These are phyloP conservation scores for Machimus rusticus DNA, from an alignment of 2,888 invertebrate genomes.

Conservation along the genomic window DNA sequence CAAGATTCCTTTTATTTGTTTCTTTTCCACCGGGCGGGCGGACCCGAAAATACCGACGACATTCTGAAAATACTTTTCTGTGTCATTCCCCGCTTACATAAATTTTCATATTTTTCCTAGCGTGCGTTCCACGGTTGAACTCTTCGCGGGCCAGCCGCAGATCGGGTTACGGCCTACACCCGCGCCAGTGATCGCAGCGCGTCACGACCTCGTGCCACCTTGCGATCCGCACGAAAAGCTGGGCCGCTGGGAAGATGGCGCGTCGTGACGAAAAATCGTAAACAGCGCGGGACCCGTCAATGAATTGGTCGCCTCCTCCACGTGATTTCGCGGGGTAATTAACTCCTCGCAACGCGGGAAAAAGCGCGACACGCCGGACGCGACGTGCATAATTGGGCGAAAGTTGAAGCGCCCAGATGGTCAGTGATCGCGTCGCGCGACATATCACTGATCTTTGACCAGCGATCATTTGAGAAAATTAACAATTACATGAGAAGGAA, in stretches of 20 bases:
- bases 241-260: neutral
- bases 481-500: too few relatives aligned
- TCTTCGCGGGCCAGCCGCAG: neutral
- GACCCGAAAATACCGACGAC: neutral
- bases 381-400: neutral
- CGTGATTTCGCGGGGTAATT: constrained; percentile 1
- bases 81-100: constrained; percentile 17
- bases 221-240: neutral
- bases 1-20: neutral
- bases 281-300: neutral
- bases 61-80: constrained; percentile 22
- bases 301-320: constrained; percentile 25
- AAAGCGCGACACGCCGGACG: neutral
- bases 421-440: too few relatives aligned
- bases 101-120: constrained; percentile 15
- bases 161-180: constrained; percentile 4
- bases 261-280: constrained; percentile 35
- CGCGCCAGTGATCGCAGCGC: neutral
- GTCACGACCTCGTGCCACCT: constrained; percentile 20
- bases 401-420: neutral
- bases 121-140: neutral
- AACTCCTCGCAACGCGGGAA: neutral
- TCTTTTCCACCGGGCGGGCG: neutral
- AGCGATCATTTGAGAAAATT: too few relatives aligned
- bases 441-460: too few relatives aligned